Percentiles rank a stretch among this genome's conserved stretches.
Evolutionary conservation across 64 coral and sea anemone genomes (phyloP).

Genomic region (Dendrophyllia cribrosa): DNA sequence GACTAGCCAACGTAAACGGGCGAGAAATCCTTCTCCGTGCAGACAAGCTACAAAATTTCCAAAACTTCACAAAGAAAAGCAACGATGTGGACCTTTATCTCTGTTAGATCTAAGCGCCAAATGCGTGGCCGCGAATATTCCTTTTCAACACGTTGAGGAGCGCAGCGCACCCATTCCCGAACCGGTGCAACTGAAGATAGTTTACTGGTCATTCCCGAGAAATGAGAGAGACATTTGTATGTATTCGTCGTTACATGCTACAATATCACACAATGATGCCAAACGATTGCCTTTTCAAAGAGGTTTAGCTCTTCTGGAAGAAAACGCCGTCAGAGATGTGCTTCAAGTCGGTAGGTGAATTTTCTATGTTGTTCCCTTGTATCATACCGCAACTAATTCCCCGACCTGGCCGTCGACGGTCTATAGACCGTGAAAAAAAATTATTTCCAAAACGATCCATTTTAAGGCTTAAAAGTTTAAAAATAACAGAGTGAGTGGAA

Average conservation of each 20-base stretch:
- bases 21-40: conserved; percentile 51
- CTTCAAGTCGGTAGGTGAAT: conserved; percentile 98
- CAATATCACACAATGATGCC: conserved; percentile 76
- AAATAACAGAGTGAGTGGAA: background rate
- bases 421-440: conserved; percentile 33
- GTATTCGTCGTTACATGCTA: conserved; percentile 91
- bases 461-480: background rate
- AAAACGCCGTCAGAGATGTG: conserved; percentile 90
- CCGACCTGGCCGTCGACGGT: conserved; percentile 14
- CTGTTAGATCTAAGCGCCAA: conserved; percentile 87
- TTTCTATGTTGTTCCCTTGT: conserved; percentile 47
- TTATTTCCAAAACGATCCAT: background rate
- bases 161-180: conserved; percentile 88
- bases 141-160: conserved; percentile 96
- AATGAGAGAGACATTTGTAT: conserved; percentile 96
- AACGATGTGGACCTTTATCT: conserved; percentile 72
- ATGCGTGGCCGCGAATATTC: conserved; percentile 90
- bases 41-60: conserved; percentile 67
- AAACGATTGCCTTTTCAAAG: conserved; percentile 91
- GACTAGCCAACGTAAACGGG: conserved; percentile 60
- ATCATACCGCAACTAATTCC: background rate
- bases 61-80: conserved; percentile 69
- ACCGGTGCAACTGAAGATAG: conserved; percentile 92
- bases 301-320: conserved; percentile 90
- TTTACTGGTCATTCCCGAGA: conserved; percentile 98